Conservation (phyloP, 2,888 invertebrate genomes). For the Aporophyla lueneburgensis region DNA sequence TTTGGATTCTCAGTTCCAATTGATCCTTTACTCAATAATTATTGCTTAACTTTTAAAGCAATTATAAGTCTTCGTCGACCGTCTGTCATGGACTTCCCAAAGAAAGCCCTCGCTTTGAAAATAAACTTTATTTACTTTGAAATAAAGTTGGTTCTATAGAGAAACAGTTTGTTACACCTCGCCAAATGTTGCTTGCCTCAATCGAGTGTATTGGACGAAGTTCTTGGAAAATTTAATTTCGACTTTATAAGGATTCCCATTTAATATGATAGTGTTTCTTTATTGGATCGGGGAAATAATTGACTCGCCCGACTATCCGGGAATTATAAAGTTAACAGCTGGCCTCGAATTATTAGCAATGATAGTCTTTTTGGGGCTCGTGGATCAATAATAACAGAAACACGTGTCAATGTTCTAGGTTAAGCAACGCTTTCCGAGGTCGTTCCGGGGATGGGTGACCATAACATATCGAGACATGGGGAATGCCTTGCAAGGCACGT, state of each 20-base stretch:
- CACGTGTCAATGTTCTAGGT: background rate
- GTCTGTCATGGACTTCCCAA: conserved; percentile 39
- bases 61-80: conserved; percentile 64
- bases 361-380: background rate
- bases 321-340: background rate
- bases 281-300: conserved; percentile 6
- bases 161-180: background rate
- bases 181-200: conserved; percentile 34
- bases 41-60: conserved; percentile 62
- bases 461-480: too few relatives aligned
- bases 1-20: conserved; percentile 26
- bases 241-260: conserved; percentile 56
- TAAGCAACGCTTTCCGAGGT: background rate
- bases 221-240: conserved; percentile 59
- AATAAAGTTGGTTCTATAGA: conserved; percentile 26
- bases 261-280: conserved; percentile 27
- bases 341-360: background rate
- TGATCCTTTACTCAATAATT: conserved; percentile 59
- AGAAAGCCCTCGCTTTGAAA: conserved; percentile 17
- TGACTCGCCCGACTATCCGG: background rate
- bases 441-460: background rate
- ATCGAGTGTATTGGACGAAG: conserved; percentile 39
- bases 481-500: background rate
- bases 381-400: background rate
- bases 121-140: background rate